These are phyloP conservation scores for Parotocinclus haroldoi DNA, from an alignment of 2,797 vertebrate species.

Conservation along the genomic window DNA sequence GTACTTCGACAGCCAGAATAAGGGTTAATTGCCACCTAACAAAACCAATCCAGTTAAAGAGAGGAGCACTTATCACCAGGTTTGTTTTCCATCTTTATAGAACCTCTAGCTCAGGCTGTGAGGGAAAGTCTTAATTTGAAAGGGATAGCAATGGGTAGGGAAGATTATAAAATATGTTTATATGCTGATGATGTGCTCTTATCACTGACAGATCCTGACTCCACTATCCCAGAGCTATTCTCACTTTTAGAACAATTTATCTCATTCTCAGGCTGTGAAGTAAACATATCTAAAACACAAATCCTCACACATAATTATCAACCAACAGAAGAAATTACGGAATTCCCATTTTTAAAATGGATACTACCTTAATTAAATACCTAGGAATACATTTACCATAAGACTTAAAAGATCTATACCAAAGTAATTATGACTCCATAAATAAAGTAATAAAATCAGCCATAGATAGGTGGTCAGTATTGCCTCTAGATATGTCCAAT, in stretches of 20 bases:
- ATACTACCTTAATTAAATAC: conserved; percentile 3
- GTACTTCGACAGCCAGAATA: too few species aligned
- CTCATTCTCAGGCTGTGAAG: not conserved
- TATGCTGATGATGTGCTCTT: not conserved
- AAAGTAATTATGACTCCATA: conserved; percentile 1
- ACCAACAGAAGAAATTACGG: not conserved
- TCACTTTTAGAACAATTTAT: not conserved
- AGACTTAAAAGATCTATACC: not conserved
- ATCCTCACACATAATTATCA: conserved; percentile 7
- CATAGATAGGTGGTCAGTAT: conserved; percentile 4
- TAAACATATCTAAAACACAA: conserved; percentile 6
- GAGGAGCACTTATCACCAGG: too few species aligned
- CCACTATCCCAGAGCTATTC: not conserved
- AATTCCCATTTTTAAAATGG: not conserved
- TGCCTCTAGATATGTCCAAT: conserved; percentile 1
- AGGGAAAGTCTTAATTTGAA: not conserved
- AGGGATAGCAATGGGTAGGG: not conserved
- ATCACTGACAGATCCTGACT: not conserved
- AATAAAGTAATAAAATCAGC: conserved; percentile 13
- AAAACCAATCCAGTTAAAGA: too few species aligned
- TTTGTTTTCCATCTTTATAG: not conserved
- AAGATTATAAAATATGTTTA: conserved; percentile 5
- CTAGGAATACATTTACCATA: conserved; percentile 4
- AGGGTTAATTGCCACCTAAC: not conserved
- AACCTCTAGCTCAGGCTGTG: not conserved